phyloP scores from a whole-genome alignment of 2,113 vertebrate genomes.

The Scytalopus superciliaris region DNA sequence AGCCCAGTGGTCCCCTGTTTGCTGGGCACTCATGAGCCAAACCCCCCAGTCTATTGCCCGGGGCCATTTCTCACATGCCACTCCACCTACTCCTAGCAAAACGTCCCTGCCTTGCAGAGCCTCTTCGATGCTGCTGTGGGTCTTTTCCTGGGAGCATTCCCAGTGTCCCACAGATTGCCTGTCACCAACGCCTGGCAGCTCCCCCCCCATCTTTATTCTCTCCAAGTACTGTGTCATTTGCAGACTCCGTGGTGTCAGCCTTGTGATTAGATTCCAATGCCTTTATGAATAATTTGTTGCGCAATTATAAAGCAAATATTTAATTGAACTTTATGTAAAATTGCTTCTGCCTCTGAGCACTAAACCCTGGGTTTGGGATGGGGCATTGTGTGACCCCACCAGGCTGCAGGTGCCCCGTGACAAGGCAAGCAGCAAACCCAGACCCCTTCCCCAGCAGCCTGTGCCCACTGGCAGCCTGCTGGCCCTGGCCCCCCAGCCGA shows the following conservation, averaged over 20 bases:
- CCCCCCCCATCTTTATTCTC: constrained; percentile 42
- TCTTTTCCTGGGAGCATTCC: not conserved
- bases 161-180: not conserved
- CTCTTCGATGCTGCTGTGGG: not conserved
- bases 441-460: not conserved
- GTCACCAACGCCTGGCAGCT: not conserved
- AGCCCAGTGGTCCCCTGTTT: not conserved
- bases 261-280: constrained; percentile 59
- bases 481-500: not conserved
- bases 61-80: not conserved
- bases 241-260: constrained; percentile 44
- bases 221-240: constrained; percentile 37
- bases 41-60: not conserved
- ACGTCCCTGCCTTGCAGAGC: not conserved
- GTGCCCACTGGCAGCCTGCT: not conserved
- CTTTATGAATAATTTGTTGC: constrained; percentile 73
- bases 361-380: not conserved
- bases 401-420: not conserved
- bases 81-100: not conserved
- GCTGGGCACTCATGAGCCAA: not conserved
- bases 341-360: constrained; percentile 47
- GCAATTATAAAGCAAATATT: constrained; percentile 74
- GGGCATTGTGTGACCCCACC: rapidly evolving
- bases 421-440: not conserved
- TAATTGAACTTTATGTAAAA: constrained; percentile 71